A percentile compares a stretch with the other conserved stretches of the same genome.
Conservation (phyloP, 2,113 vertebrate species). For the Anolis carolinensis region DNA sequence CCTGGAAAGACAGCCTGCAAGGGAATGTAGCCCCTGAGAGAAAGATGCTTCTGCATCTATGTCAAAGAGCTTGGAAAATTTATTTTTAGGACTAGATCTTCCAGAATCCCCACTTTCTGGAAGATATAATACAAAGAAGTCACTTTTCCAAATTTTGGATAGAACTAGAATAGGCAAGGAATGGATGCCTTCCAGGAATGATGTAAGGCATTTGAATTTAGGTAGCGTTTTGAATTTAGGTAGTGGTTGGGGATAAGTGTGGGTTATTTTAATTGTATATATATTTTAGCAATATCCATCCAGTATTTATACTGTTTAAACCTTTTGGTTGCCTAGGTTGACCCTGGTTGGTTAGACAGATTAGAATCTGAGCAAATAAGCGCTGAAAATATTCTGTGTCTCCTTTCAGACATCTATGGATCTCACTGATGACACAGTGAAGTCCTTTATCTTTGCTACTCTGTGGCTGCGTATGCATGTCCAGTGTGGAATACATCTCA, state of each 20-base stretch:
- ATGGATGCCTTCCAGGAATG: conserved; percentile 4
- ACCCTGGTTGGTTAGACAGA: not conserved
- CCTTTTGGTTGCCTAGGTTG: not conserved
- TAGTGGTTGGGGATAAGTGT: conserved; percentile 22
- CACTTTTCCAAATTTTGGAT: no score
- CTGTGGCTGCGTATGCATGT: no score
- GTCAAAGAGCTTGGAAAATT: no score
- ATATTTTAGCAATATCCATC: not conserved
- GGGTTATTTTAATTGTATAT: conserved; percentile 7
- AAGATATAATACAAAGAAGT: no score
- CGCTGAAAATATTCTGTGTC: not conserved
- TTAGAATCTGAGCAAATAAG: not conserved
- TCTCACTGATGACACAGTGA: no score
- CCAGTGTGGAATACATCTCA: no score
- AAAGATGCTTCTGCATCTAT: not conserved
- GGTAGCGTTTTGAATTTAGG: conserved; percentile 8
- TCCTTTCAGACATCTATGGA: not conserved
- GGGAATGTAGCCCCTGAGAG: not conserved
- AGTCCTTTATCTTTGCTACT: no score
- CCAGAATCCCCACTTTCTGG: no score
- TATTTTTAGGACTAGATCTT: no score
- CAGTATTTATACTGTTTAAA: conserved; percentile 4
- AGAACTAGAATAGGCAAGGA: not conserved
- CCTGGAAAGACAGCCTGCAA: not conserved
- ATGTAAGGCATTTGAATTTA: not conserved